Percentiles rank a stretch among this genome's conserved stretches.
Conservation (phyloP, 2,797 vertebrate species). For the Tamandua tetradactyla region DNA sequence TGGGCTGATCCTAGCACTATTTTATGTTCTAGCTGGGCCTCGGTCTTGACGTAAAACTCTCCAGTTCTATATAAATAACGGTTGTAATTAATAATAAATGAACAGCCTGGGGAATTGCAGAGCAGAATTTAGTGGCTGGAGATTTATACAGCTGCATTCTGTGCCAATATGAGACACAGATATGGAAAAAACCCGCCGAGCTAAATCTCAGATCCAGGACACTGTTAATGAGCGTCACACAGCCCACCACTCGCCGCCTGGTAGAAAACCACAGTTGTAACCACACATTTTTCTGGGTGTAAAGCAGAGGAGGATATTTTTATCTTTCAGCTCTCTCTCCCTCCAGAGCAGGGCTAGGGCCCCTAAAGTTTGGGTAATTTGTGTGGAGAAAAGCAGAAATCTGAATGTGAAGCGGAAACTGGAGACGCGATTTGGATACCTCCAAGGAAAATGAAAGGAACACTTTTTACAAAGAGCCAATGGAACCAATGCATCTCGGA, state of each 20-base stretch:
- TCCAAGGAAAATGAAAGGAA: neutral
- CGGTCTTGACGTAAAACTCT: slow-evolving; percentile 62
- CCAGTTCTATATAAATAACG: slow-evolving; percentile 72
- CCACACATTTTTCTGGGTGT: slow-evolving; percentile 38
- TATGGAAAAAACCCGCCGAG: slow-evolving; percentile 47
- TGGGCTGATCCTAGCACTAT: neutral
- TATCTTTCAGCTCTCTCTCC: slow-evolving; percentile 24
- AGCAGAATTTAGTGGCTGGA: slow-evolving; percentile 69
- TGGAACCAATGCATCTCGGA: neutral
- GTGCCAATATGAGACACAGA: slow-evolving; percentile 64
- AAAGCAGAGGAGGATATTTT: slow-evolving; percentile 51
- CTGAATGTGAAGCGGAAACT: neutral
- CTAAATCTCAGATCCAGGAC: slow-evolving; percentile 53
- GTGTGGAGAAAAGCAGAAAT: slow-evolving; percentile 15
- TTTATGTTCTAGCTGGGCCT: slow-evolving; percentile 48
- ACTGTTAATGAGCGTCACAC: slow-evolving; percentile 24
- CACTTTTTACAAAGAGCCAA: neutral
- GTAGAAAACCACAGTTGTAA: slow-evolving; percentile 17
- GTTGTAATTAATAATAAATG: slow-evolving; percentile 80
- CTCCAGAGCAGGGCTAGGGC: neutral
- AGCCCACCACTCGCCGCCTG: neutral
- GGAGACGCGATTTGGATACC: neutral
- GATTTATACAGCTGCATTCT: slow-evolving; percentile 69
- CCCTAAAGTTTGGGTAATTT: neutral
- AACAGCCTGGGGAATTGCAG: slow-evolving; percentile 66